A percentile compares a stretch with the other conserved stretches of the same genome.
Conservation (phyloP, 2,888 invertebrate species). For the Phyllotreta cruciferae region DNA sequence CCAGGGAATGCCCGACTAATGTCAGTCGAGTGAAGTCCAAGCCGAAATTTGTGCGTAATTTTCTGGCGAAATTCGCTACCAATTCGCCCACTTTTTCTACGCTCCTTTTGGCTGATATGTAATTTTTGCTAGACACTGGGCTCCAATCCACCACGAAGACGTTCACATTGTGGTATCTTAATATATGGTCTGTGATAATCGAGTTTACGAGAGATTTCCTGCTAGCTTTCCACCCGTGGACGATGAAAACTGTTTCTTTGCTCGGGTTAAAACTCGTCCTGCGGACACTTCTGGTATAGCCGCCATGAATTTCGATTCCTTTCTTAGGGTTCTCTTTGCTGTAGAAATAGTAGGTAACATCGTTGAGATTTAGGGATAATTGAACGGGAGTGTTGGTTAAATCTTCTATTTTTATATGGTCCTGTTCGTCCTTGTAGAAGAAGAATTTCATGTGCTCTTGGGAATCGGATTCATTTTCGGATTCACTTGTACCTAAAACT, state of each 20-base stretch:
- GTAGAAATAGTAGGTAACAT: too few species aligned
- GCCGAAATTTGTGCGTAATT: slow-evolving; percentile 17
- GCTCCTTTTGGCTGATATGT: slow-evolving; percentile 41
- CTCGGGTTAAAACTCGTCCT: slow-evolving; percentile 40
- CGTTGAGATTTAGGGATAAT: too few species aligned
- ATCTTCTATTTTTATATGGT: too few species aligned
- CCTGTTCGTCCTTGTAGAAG: too few species aligned
- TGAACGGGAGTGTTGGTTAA: too few species aligned
- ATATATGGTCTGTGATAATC: slow-evolving; percentile 45
- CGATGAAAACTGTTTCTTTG: slow-evolving; percentile 48
- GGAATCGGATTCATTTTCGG: too few species aligned
- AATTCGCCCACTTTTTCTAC: slow-evolving; percentile 46
- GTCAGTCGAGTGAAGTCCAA: slow-evolving; percentile 41
- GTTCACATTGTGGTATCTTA: slow-evolving; percentile 48
- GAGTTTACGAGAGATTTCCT: slow-evolving; percentile 45
- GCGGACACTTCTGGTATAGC: not conserved
- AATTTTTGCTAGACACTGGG: slow-evolving; percentile 35
- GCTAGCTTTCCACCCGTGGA: slow-evolving; percentile 53
- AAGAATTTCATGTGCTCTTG: too few species aligned
- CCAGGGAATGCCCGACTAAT: slow-evolving; percentile 50
- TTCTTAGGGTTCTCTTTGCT: too few species aligned
- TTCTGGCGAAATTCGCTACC: slow-evolving; percentile 44
- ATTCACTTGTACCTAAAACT: too few species aligned
- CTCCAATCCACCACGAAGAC: slow-evolving; percentile 55
- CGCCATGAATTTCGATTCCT: too few species aligned